A percentile compares a stretch with the other conserved stretches of the same genome.
phyloP scores from a whole-genome alignment of 2,797 vertebrate genomes.

The Enteromius paludinosus region DNA sequence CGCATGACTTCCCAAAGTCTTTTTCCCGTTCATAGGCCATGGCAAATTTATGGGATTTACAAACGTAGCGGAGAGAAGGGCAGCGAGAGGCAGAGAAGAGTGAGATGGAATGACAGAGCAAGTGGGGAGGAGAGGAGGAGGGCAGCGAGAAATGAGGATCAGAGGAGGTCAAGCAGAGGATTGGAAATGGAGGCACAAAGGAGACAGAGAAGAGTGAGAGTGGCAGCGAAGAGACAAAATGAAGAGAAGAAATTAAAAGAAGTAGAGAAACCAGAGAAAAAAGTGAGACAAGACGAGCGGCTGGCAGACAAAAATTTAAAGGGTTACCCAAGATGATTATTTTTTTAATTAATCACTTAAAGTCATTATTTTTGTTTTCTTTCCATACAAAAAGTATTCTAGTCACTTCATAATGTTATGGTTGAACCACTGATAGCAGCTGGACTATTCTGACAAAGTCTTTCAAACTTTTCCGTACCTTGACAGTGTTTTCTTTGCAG shows the following conservation, averaged over 20 bases:
- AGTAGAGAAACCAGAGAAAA: constrained; percentile 14
- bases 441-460: too few relatives aligned
- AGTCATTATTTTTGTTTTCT: too few relatives aligned
- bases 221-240: constrained; percentile 14
- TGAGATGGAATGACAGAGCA: constrained; percentile 39
- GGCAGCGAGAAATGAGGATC: constrained; percentile 54
- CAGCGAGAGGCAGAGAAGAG: constrained; percentile 22
- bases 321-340: too few relatives aligned
- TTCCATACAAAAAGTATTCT: too few relatives aligned
- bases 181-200: constrained; percentile 47
- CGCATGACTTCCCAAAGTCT: constrained; percentile 56
- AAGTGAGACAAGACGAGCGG: neutral
- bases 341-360: too few relatives aligned
- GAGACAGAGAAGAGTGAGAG: constrained; percentile 41
- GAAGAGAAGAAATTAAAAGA: constrained; percentile 15
- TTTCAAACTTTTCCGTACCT: too few relatives aligned
- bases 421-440: too few relatives aligned
- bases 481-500: too few relatives aligned
- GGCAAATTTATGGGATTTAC: constrained; percentile 57
- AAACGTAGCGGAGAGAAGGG: constrained; percentile 48
- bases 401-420: too few relatives aligned
- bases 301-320: neutral
- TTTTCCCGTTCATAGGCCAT: constrained; percentile 58
- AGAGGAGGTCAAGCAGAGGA: constrained; percentile 63
- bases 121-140: constrained; percentile 22